Evolutionary conservation across 1,140 invertebrate species (phyloP).

Genomic region (Apis dorsata): DNA sequence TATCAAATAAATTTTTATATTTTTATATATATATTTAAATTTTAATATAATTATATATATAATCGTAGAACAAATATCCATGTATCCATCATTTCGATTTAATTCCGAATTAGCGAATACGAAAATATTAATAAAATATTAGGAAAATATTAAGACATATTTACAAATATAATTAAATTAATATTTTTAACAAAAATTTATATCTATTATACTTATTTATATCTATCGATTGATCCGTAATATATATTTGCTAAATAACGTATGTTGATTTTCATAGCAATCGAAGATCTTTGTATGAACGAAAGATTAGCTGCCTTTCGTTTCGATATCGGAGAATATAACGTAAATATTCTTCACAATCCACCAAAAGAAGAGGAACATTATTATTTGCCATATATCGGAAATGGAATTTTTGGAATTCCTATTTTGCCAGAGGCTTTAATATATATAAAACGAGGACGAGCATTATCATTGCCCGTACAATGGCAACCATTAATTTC

Average conservation of each 20-base stretch:
- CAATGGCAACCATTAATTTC: conserved; percentile 88
- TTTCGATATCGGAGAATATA: conserved; percentile 82
- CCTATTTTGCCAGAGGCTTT: conserved; percentile 83
- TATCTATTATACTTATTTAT: too few species aligned
- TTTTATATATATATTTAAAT: too few species aligned
- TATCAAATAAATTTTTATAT: too few species aligned
- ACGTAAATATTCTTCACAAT: conserved; percentile 85
- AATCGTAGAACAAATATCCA: too few species aligned
- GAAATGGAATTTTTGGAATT: conserved; percentile 88
- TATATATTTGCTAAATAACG: not conserved
- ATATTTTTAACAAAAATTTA: too few species aligned
- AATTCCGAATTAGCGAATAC: too few species aligned
- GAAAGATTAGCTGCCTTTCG: conserved; percentile 83
- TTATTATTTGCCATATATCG: conserved; percentile 87
- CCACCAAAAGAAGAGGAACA: conserved; percentile 81
- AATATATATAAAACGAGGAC: conserved; percentile 85
- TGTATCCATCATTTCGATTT: too few species aligned
- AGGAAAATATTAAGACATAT: too few species aligned
- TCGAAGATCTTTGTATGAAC: conserved; percentile 83
- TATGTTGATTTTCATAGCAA: conserved; percentile 74
- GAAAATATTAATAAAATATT: too few species aligned
- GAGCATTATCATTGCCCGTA: conserved; percentile 86
- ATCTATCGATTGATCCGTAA: too few species aligned
- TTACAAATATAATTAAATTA: too few species aligned
- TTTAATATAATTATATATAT: too few species aligned